Evolutionary conservation across 1,140 invertebrate species (phyloP).

Genomic region (Tachypleus tridentatus): DNA sequence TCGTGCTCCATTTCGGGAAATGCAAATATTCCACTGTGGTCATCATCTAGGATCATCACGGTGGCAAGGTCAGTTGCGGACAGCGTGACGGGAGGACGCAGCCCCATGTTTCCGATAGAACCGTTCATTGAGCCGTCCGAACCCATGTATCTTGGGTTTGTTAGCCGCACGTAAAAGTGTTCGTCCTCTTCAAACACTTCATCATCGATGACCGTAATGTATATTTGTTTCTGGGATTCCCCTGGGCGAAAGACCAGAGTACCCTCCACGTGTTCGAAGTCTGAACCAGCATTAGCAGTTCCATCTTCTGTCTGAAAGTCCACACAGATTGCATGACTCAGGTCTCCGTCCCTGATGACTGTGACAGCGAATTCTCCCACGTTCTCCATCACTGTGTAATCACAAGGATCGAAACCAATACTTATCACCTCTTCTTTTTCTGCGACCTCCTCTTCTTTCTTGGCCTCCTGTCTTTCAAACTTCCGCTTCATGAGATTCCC

Average conservation of each 20-base stretch:
- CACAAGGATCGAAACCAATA: constrained; percentile 87
- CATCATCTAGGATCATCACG: constrained; percentile 95
- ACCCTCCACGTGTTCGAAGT: constrained; percentile 79
- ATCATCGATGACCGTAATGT: constrained; percentile 92
- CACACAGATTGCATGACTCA: constrained; percentile 48
- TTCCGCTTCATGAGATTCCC: constrained; percentile 78
- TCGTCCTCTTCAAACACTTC: constrained; percentile 99
- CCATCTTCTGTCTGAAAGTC: constrained; percentile 95
- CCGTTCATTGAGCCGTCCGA: too few species aligned
- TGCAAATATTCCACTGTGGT: constrained; percentile 92
- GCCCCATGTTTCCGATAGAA: constrained; percentile 11
- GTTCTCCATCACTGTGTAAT: constrained; percentile 98
- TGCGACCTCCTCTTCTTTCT: constrained; percentile 35
- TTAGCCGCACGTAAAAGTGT: constrained; percentile 71
- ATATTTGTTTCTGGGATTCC: constrained; percentile 82
- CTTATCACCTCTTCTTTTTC: constrained; percentile 39
- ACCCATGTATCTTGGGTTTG: constrained; percentile 16
- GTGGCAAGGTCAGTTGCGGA: constrained; percentile 75
- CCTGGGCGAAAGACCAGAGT: constrained; percentile 74
- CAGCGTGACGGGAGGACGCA: constrained; percentile 33
- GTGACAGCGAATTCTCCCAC: constrained; percentile 86
- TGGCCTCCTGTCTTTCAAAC: constrained; percentile 49
- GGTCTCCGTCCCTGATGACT: constrained; percentile 68
- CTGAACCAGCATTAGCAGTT: constrained; percentile 86
- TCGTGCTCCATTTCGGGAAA: constrained; percentile 74